phyloP scores from a whole-genome alignment of 2,888 invertebrate species.

The Lycia hirtaria region DNA sequence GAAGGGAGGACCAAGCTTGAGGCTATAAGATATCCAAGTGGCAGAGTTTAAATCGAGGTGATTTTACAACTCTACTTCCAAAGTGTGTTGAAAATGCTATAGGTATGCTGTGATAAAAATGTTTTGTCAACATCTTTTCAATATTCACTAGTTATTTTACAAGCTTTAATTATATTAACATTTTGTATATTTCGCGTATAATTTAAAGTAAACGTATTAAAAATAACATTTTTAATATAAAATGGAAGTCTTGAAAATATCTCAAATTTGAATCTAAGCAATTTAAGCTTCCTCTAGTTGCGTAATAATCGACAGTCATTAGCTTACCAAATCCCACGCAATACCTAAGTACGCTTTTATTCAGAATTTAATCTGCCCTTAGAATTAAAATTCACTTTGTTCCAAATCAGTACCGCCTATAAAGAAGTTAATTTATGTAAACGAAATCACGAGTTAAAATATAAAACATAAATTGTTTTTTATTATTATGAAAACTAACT shows the following conservation, averaged over 20 bases:
- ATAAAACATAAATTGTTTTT: constrained; percentile 10
- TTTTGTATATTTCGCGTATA: no score
- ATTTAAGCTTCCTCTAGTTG: neutral
- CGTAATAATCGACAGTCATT: constrained; percentile 15
- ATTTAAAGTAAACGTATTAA: no score
- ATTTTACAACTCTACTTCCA: no score
- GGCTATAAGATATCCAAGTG: no score
- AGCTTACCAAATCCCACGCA: constrained; percentile 6
- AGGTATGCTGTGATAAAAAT: no score
- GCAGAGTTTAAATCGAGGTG: no score
- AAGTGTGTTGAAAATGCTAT: no score
- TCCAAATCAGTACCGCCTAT: constrained; percentile 14
- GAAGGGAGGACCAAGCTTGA: no score
- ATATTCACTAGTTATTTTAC: no score
- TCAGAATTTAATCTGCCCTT: constrained; percentile 20
- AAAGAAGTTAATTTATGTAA: constrained; percentile 23
- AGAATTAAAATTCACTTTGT: constrained; percentile 25
- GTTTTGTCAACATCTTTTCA: no score
- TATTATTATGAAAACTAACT: constrained; percentile 7
- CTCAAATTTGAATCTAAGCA: neutral
- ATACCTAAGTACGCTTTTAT: constrained; percentile 2
- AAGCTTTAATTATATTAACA: no score
- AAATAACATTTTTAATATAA: no score
- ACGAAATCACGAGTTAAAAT: constrained; percentile 15
- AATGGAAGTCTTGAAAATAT: neutral